Percentiles rank a stretch among this genome's conserved stretches.
These are phyloP conservation scores for Ennomos erosarius DNA, from an alignment of 2,888 invertebrate species.

Conservation along the genomic window DNA sequence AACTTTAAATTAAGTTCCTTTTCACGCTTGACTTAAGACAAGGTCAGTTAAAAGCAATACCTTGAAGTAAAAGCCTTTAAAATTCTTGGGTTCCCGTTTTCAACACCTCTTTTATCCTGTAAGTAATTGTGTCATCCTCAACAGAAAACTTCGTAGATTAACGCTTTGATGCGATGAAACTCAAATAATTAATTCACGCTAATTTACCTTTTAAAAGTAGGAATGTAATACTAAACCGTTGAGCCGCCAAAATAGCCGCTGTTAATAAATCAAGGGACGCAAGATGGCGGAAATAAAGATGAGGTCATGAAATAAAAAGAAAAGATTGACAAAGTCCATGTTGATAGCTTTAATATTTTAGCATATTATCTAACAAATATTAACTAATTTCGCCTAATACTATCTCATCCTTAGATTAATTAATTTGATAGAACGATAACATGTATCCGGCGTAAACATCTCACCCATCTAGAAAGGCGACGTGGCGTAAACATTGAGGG, in stretches of 20 bases:
- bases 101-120: conserved; percentile 13
- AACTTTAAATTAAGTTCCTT: conserved; percentile 4
- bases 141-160: conserved; percentile 4
- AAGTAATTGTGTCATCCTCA: conserved; percentile 19
- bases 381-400: no score
- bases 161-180: conserved; percentile 17
- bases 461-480: background rate
- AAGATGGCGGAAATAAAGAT: conserved; percentile 38
- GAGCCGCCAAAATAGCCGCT: conserved; percentile 44
- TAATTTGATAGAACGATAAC: no score
- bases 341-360: no score
- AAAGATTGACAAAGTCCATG: no score
- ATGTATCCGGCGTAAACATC: conserved; percentile 4
- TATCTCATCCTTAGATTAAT: no score
- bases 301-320: background rate
- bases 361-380: no score
- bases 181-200: conserved; percentile 30
- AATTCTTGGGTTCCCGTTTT: conserved; percentile 3
- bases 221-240: conserved; percentile 45
- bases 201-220: conserved; percentile 43
- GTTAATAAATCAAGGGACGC: conserved; percentile 39
- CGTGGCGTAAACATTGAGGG: conserved; percentile 35
- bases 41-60: conserved; percentile 8
- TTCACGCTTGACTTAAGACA: background rate
- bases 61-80: conserved; percentile 9